Conservation (phyloP, 92 coral and sea anemone genomes). For the Phenganax marumi region DNA sequence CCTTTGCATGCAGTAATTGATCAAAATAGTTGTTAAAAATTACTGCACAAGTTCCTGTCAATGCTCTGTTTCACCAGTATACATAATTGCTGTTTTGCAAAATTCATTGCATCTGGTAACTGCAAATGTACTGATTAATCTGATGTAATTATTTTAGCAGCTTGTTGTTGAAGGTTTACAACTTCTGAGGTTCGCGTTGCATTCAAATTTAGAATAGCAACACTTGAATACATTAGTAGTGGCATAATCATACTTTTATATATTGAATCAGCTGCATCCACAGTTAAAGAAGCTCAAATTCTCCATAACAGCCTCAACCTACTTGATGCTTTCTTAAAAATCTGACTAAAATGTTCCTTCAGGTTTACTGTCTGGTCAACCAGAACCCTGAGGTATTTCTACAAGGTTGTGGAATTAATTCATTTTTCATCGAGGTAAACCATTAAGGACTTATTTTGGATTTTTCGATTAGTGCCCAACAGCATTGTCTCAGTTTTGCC, state of each 20-base stretch:
- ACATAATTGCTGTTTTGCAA: background rate
- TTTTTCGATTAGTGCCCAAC: slow-evolving; percentile 18
- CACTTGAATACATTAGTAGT: background rate
- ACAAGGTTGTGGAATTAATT: background rate
- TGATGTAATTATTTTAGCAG: background rate
- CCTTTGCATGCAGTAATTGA: background rate
- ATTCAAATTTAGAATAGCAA: background rate
- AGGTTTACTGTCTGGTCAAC: background rate
- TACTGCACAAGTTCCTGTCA: background rate
- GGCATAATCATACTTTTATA: slow-evolving; percentile 8
- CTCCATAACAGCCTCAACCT: background rate
- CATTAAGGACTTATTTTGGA: slow-evolving; percentile 2
- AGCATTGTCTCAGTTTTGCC: slow-evolving; percentile 23
- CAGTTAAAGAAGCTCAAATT: background rate
- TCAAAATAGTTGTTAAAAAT: background rate
- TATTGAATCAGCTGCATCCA: background rate
- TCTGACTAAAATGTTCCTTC: background rate
- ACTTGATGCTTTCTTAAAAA: background rate
- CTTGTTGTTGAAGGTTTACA: slow-evolving; percentile 2
- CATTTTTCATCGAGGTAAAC: background rate
- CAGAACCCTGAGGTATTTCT: background rate
- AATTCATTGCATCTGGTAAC: slow-evolving; percentile 2
- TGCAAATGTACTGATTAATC: background rate
- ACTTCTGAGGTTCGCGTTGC: background rate
- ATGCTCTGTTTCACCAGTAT: slow-evolving; percentile 8